phyloP scores from a whole-genome alignment of 2,113 vertebrate species.

The Pyrgilauda ruficollis region DNA sequence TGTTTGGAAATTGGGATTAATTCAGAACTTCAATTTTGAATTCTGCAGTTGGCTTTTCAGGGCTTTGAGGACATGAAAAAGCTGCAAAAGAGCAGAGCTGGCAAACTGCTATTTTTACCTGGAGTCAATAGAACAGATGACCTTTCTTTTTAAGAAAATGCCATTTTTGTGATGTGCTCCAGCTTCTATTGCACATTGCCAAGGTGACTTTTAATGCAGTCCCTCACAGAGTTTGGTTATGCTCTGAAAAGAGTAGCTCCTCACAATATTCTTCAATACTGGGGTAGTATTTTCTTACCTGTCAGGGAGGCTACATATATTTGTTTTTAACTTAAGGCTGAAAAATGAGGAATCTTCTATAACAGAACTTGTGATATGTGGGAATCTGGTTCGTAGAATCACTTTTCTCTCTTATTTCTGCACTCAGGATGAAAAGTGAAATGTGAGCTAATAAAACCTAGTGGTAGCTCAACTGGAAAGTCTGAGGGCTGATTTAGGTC shows the following conservation, averaged over 20 bases:
- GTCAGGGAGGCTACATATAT: not conserved
- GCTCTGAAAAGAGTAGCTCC: not conserved
- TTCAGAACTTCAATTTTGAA: not conserved
- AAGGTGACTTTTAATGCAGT: conserved; percentile 62
- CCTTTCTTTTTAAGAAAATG: conserved; percentile 58
- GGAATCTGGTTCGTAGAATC: not conserved
- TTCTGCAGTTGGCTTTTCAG: conserved; percentile 2
- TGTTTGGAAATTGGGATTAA: not conserved
- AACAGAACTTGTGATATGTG: not conserved
- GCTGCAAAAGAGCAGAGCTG: not conserved
- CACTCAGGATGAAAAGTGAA: not conserved
- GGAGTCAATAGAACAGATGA: conserved; percentile 33
- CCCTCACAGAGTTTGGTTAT: not conserved
- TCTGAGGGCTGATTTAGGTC: not conserved
- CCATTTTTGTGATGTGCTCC: conserved; percentile 38
- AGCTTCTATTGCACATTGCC: not conserved
- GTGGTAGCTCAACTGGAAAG: not conserved
- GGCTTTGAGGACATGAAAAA: conserved; percentile 27
- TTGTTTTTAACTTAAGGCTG: not conserved
- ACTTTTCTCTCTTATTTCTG: not conserved
- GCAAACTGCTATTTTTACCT: conserved; percentile 66
- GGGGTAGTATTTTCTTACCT: not conserved
- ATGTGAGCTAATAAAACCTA: not conserved
- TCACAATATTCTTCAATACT: not conserved
- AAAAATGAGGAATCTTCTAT: not conserved